Conservation (phyloP, 2,797 vertebrate species). For the Urosaurus nigricauda region DNA sequence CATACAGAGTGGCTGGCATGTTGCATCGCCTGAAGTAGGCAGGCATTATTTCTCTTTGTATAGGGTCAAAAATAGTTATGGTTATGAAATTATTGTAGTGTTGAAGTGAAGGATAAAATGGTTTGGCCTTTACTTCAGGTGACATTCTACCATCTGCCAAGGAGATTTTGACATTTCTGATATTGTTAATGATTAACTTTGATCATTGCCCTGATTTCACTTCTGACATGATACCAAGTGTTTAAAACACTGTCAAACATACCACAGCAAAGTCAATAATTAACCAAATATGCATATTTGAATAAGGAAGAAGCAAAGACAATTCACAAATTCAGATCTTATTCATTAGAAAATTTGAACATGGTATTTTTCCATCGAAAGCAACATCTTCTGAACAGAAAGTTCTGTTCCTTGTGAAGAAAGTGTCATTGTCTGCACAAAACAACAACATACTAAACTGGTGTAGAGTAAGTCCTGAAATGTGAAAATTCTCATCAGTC, state of each 20-base stretch:
- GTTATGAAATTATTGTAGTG: not conserved
- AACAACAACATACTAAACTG: too few species aligned
- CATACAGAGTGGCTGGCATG: slow-evolving; percentile 39
- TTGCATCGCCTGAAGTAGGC: slow-evolving; percentile 29
- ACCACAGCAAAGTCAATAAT: not conserved
- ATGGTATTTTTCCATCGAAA: too few species aligned
- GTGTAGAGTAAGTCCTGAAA: too few species aligned
- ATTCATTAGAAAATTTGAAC: too few species aligned
- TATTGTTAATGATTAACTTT: slow-evolving; percentile 31
- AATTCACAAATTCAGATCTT: too few species aligned
- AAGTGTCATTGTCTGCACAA: too few species aligned
- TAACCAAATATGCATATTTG: too few species aligned
- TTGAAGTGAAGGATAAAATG: slow-evolving; percentile 25
- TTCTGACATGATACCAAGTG: not conserved
- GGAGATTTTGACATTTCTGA: slow-evolving; percentile 3
- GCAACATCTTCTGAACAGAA: too few species aligned
- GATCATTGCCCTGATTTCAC: not conserved
- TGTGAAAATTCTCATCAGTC: too few species aligned
- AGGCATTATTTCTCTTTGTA: slow-evolving; percentile 12
- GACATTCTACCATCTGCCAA: not conserved
- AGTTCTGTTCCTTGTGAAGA: too few species aligned
- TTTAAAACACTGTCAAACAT: not conserved
- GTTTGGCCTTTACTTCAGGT: not conserved
- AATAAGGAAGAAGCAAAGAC: too few species aligned
- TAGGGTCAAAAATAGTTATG: slow-evolving; percentile 10